Evolutionary conservation across 2,113 vertebrate genomes (phyloP), one percentile per base, ranked within the genome.

Genomic region (Cavia aperea): DNA sequence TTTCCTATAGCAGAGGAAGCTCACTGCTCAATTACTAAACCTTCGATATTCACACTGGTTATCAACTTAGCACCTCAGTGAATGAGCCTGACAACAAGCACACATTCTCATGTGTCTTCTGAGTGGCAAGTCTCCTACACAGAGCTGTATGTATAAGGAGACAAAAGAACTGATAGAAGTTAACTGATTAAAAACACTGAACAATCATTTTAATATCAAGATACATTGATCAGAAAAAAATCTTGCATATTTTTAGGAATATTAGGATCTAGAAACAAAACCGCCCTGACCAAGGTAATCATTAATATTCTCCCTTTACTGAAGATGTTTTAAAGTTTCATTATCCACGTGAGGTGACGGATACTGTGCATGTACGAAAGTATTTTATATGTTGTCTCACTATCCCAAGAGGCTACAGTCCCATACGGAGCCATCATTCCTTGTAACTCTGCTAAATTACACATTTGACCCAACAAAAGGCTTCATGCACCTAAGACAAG

Each of bases 131-230:
- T 65, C 88, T 95, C 85, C 81, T 56, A 13, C 54, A 92, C 65
- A 63, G 4, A 83, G 15, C 66, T 77, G 54, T 58, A 92, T 73
- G 65, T 51, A 81, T 43, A 51, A 24, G 90, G 79, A 96, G 82
- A 91, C 51, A 91, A 93, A 95, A 91, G n/a, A 94, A 89, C 49
- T 78, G 4, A 19, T 66, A 87, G 49, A 94, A 88, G 18, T 63
- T 94, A 91, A 92, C 39, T 81, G 87, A 95, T 77, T 77, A 79
- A 93, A 95, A 94, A 82, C 49, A 88, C 63, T 88, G 60, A 75
- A 87, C 89, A 31, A 39, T 43, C 73, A 90, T 82, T 95, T 96
- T 96, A 96, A 94, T 90, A 92, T 91, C 82, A 94, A 95, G 77
- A 82, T 86, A 96, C 62, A 89, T 56, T 90, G 91, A 94, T n/a